These are phyloP conservation scores for Psephotus haematonotus DNA, from an alignment of 2,113 vertebrate genomes.

Conservation along the genomic window DNA sequence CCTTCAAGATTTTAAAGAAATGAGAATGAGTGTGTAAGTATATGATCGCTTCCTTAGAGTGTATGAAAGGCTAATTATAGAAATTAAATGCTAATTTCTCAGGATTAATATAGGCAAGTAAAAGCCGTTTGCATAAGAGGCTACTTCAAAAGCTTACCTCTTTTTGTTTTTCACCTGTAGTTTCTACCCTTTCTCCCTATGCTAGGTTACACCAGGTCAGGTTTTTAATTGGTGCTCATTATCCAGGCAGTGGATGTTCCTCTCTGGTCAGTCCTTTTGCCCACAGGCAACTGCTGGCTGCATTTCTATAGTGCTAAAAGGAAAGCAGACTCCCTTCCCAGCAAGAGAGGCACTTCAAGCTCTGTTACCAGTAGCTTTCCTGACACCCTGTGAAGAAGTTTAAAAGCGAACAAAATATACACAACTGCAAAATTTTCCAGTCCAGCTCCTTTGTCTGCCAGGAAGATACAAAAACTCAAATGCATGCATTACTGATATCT, in stretches of 20 bases:
- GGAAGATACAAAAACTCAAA: fast-evolving
- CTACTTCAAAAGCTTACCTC: neutral
- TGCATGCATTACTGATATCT: fast-evolving
- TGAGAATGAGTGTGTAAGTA: neutral
- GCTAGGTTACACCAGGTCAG: neutral
- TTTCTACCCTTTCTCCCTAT: neutral
- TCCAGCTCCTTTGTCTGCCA: neutral
- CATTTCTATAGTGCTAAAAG: neutral
- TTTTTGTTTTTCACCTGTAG: neutral
- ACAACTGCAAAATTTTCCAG: neutral
- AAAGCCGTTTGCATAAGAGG: constrained; percentile 7
- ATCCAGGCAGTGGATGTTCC: neutral
- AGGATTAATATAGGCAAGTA: constrained; percentile 18
- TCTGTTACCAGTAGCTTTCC: neutral
- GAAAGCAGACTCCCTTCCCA: neutral
- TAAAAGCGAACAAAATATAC: neutral
- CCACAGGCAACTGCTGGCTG: neutral
- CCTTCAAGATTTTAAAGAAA: constrained; percentile 14
- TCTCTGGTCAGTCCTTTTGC: neutral
- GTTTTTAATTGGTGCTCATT: neutral
- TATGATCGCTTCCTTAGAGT: neutral
- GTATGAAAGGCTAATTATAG: constrained; percentile 53
- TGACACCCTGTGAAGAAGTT: neutral
- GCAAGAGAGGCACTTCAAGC: neutral
- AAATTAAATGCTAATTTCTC: constrained; percentile 62